Evolutionary conservation across 2,113 vertebrate genomes (phyloP).

Genomic region (human (Homo sapiens)): DNA sequence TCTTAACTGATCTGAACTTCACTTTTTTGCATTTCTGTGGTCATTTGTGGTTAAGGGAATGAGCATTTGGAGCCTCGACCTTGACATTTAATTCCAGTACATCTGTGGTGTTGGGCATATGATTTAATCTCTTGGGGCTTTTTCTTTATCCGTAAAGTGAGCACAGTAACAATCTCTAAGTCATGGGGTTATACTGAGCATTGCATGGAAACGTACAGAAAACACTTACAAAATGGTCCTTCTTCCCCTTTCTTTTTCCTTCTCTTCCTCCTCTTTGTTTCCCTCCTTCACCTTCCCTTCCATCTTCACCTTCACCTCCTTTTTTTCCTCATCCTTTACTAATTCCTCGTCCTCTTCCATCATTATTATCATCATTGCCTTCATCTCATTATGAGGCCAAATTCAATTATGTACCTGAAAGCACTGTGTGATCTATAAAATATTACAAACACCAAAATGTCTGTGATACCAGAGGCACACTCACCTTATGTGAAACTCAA

Average conservation of each 20-base stretch:
- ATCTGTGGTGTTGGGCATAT: not conserved
- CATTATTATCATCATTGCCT: not conserved
- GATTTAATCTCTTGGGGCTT: not conserved
- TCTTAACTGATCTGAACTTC: not conserved
- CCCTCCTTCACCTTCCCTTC: not conserved
- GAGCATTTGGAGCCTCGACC: not conserved
- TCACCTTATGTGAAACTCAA: not conserved
- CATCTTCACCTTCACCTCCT: not conserved
- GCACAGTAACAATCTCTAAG: no score
- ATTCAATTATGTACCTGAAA: not conserved
- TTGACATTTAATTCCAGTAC: not conserved
- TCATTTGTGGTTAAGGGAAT: not conserved
- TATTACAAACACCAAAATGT: not conserved
- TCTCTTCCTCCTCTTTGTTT: not conserved
- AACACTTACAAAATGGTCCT: not conserved
- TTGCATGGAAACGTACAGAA: not conserved
- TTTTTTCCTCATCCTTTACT: not conserved
- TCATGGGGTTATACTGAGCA: not conserved
- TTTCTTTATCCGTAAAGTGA: not conserved
- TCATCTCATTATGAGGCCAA: not conserved
- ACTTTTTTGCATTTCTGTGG: not conserved
- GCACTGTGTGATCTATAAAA: not conserved
- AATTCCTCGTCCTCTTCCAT: not conserved
- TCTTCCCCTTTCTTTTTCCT: not conserved
- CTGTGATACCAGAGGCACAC: not conserved